These are phyloP conservation scores for Allolobophora icterica DNA, from an alignment of 2,888 invertebrate species.

Conservation along the genomic window DNA sequence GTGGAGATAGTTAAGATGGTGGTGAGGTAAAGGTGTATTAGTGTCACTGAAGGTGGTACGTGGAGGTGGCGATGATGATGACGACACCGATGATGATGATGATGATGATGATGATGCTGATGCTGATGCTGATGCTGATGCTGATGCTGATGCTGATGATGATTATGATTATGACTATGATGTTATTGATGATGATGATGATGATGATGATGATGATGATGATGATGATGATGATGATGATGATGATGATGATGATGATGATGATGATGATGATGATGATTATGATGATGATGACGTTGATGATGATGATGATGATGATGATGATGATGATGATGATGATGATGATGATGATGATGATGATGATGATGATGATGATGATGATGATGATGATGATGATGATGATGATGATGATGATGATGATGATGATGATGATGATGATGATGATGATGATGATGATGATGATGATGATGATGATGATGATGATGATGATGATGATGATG, in stretches of 20 bases:
- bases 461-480: neutral
- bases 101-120: no score
- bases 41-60: no score
- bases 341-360: no score
- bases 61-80: no score
- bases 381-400: conserved; percentile 12
- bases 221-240: neutral
- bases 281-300: neutral
- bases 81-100: no score
- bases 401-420: conserved; percentile 19
- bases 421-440: neutral
- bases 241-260: neutral
- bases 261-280: neutral
- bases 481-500: neutral
- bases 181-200: neutral
- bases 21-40: no score
- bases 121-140: neutral
- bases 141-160: neutral
- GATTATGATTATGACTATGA: neutral
- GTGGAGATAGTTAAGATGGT: no score
- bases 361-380: neutral
- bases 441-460: neutral
- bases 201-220: neutral
- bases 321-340: no score
- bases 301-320: no score